Evolutionary conservation across 2,888 invertebrate species (phyloP), one percentile per base, ranked within the genome.

Genomic region (Invenusta paracnida): DNA sequence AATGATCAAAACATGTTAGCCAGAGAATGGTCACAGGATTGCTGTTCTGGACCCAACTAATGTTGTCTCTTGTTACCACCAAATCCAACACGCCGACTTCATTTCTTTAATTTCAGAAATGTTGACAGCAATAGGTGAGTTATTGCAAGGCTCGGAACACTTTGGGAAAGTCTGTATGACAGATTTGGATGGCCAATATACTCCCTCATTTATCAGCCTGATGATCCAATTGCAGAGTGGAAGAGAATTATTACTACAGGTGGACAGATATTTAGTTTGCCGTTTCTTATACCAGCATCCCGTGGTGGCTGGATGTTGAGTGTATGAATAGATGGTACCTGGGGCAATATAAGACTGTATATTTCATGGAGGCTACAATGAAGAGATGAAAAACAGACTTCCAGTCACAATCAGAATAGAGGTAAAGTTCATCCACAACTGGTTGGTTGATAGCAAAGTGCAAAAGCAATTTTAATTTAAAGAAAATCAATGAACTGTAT

Each of bases 1-100:
- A 73, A 73, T 73, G 27, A 25, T 73, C 48, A 73, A 73, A 73
- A 5, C 27, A n/a, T 73, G 27, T 73, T 73, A 73, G 23, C 73
- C 73, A 23, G 73, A 73, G 73, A 73, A 73, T 73, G 73, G 73
- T 73, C 73, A 23, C 73, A n/a, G 73, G 73, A 73, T 73, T 73
- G 73, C 73, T 73, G 73, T 73, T 73, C 73, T 73, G 73, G 73
- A 73, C 73, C 17, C 73, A 73, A 25, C 73, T 73, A 73, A 23
- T 73, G n/a, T n/a, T n/a, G n/a, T n/a, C n/a, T n/a, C n/a, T n/a
- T n/a, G n/a, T n/a, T n/a, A n/a, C n/a, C n/a, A n/a, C n/a, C n/a
- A n/a, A n/a, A n/a, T n/a, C n/a, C n/a, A n/a, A n/a, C n/a, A n/a
- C n/a, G n/a, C n/a, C n/a, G n/a, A n/a, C n/a, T n/a, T n/a, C n/a